Percentiles rank a stretch among this genome's conserved stretches.
phyloP scores from a whole-genome alignment of 2,113 vertebrate species.

The Bothrops jararaca region DNA sequence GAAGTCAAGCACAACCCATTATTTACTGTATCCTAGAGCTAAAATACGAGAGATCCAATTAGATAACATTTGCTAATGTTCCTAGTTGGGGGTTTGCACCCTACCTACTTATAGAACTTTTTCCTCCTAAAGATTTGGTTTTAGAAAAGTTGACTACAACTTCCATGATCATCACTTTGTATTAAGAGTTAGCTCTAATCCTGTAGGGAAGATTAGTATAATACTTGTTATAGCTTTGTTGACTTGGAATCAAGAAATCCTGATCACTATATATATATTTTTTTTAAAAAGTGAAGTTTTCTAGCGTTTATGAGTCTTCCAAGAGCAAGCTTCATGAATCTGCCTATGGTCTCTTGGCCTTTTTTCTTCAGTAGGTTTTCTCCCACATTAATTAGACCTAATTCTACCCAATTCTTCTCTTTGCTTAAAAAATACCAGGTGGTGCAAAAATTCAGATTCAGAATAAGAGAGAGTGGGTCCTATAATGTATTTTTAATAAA shows the following conservation, averaged over 20 bases:
- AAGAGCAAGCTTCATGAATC: neutral
- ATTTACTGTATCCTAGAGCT: neutral
- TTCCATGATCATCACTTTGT: neutral
- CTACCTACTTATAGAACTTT: neutral
- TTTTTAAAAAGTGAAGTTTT: neutral
- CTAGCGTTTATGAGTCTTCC: neutral
- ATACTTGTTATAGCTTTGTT: neutral
- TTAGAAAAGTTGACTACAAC: neutral
- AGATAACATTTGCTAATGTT: neutral
- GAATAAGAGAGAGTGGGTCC: neutral
- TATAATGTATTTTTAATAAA: neutral
- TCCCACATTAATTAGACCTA: neutral
- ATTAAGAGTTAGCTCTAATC: neutral
- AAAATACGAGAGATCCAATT: neutral
- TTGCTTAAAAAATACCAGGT: neutral
- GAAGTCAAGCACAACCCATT: neutral
- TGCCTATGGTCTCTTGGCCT: neutral
- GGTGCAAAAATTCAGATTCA: neutral
- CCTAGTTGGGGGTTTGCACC: neutral
- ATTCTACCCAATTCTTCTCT: no score
- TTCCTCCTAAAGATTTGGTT: neutral
- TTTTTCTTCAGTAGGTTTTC: neutral
- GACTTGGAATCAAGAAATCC: neutral
- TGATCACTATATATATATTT: neutral
- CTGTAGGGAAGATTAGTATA: neutral